These are phyloP conservation scores for Galagoides demidoff DNA, from an alignment of 2,797 vertebrate species.

Conservation along the genomic window DNA sequence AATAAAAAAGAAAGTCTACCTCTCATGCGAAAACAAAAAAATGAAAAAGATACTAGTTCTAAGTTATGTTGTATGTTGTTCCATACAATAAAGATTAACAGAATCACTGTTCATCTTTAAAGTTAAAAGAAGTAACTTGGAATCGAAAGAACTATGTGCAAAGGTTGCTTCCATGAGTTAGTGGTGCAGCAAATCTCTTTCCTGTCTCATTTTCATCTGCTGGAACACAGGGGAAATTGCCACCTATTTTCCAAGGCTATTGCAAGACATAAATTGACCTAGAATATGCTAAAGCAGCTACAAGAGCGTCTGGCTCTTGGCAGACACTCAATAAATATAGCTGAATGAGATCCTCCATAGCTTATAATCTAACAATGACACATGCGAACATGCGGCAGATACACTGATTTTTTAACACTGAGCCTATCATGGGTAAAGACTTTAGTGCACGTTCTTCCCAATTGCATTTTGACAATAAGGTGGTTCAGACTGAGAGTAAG, in stretches of 20 bases:
- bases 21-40: conserved; percentile 5
- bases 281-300: conserved; percentile 67
- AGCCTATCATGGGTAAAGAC: background rate
- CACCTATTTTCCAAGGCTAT: conserved; percentile 50
- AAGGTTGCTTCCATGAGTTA: background rate
- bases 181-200: background rate
- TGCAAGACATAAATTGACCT: conserved; percentile 72
- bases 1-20: background rate
- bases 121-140: background rate
- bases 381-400: background rate
- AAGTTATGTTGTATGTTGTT: background rate
- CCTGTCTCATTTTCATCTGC: conserved; percentile 42
- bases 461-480: background rate
- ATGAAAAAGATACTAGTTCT: background rate
- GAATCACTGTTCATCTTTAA: conserved; percentile 26
- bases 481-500: background rate
- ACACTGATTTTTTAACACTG: conserved; percentile 33
- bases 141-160: background rate
- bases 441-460: background rate
- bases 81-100: background rate
- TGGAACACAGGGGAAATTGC: conserved; percentile 21
- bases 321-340: conserved; percentile 60
- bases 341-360: conserved; percentile 70
- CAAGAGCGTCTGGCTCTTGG: conserved; percentile 69
- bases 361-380: conserved; percentile 65